These are phyloP conservation scores for Nasonia vitripennis DNA, from an alignment of 1,140 invertebrate genomes.

Conservation along the genomic window DNA sequence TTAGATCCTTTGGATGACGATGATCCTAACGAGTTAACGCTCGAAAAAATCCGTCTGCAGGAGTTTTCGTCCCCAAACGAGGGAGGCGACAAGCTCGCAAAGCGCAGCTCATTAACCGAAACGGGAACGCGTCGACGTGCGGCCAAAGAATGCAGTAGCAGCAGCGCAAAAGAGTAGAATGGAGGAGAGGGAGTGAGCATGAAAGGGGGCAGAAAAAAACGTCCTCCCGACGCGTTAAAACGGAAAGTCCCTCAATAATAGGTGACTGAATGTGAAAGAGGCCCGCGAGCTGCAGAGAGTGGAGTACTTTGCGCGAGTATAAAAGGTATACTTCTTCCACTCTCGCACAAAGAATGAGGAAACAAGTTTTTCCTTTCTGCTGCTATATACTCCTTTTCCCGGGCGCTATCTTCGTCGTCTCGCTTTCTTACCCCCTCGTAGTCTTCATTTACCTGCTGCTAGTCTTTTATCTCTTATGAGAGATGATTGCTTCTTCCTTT, in stretches of 20 bases:
- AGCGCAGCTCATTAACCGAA: constrained; percentile 35
- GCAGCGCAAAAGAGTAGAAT: neutral
- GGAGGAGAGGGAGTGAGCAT: neutral
- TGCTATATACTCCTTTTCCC: neutral
- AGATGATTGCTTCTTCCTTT: constrained; percentile 35
- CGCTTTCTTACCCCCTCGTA: neutral
- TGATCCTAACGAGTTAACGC: neutral
- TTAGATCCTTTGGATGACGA: neutral
- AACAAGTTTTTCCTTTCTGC: constrained; percentile 44
- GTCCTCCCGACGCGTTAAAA: constrained; percentile 22
- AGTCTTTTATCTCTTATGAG: constrained; percentile 4
- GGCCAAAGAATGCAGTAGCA: neutral
- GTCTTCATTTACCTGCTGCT: neutral
- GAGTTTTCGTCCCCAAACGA: neutral
- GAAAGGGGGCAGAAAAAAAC: constrained; percentile 6
- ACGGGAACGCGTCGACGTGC: constrained; percentile 3
- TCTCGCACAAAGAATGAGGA: constrained; percentile 30
- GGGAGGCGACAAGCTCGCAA: neutral
- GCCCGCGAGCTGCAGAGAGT: neutral
- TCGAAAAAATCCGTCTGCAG: neutral
- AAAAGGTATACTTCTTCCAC: constrained; percentile 31
- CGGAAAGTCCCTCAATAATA: constrained; percentile 35
- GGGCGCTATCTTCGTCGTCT: constrained; percentile 12
- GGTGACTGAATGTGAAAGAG: constrained; percentile 19
- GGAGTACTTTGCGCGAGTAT: constrained; percentile 6